Base-by-base conservation (phyloP, 2,113 vertebrate species). In the Pygathrix nemaeus region DNA sequence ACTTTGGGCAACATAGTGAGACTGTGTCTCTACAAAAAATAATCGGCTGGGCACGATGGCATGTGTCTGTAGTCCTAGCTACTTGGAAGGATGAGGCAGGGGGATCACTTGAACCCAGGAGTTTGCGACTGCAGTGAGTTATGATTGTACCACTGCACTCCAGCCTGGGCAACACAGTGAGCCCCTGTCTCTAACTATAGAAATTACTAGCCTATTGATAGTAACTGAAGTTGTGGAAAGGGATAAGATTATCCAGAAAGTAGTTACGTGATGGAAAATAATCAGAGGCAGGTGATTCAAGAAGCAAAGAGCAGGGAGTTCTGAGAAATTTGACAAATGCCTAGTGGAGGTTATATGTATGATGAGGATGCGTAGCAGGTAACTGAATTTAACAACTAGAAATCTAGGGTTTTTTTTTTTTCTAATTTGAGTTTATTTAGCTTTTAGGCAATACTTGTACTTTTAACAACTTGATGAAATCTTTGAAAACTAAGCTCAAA, bases 401-500 rank as follows among this genome's bases (percentile, higher is more conserved):
- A 90, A 82, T 75, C 21, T 6, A 32, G 66, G 11, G 3, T 13
- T 50, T 50, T 25, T 10, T 64, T 76, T 48, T 88, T 57, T 17
- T 16, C 59, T 48, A 55, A 68, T 45, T 61, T n/a, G 7, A 85
- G 23, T 68, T 43, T 81, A 66, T 90, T 80, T 75, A 59, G 40
- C 25, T 82, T 90, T 30, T 86, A 50, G n/a, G 30, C 45, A 86
- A 79, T 75, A 95, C 0, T 55, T 82, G 10, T 45, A 94, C 32
- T 87, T 66, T 75, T n/a, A 68, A 82, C 59, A 92, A 70, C 11
- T 50, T 40, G 11, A 57, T 40, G 8, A 57, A 9, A 32, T 80
- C 18, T 80, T 30, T 84, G 25, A 78, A 93, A 91, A 64, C 32
- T 40, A 92, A 88, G 79, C 16, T 96, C 30, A 96, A 87, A 92